Evolutionary conservation across 2,888 invertebrate species (phyloP).

Genomic region (Atrina japonica): DNA sequence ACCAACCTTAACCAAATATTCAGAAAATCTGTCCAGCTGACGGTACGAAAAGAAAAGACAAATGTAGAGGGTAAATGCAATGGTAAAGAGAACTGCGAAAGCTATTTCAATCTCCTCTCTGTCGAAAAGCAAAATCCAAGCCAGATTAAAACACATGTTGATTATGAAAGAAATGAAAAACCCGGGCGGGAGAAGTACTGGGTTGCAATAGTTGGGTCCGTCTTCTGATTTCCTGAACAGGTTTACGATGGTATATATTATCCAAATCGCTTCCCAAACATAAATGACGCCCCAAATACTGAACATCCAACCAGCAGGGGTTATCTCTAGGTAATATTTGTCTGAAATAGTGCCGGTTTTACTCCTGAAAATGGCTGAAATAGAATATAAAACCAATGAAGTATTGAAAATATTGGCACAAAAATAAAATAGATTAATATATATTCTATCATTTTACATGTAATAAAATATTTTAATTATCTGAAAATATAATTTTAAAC

Average conservation of each 20-base stretch:
- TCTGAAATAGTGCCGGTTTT: constrained; percentile 67
- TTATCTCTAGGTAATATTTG: constrained; percentile 69
- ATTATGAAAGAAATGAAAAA: constrained; percentile 60
- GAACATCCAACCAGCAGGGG: constrained; percentile 77
- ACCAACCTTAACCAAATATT: constrained; percentile 50
- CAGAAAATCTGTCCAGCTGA: constrained; percentile 49
- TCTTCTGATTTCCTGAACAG: constrained; percentile 59
- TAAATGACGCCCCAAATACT: constrained; percentile 75
- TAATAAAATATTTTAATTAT: no score
- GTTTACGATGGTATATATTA: constrained; percentile 66
- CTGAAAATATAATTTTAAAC: no score
- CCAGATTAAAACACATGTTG: constrained; percentile 61
- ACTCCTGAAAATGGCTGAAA: constrained; percentile 67
- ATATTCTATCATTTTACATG: no score
- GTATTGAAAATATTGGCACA: no score
- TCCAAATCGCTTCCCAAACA: constrained; percentile 73
- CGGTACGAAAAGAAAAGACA: constrained; percentile 52
- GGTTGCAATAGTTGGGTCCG: constrained; percentile 60
- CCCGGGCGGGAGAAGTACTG: constrained; percentile 60
- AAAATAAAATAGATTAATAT: no score
- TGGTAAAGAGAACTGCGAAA: constrained; percentile 48
- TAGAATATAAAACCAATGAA: constrained; percentile 16
- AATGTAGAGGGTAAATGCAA: constrained; percentile 57
- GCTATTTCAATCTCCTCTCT: constrained; percentile 53
- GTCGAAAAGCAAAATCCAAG: constrained; percentile 71